phyloP scores from a whole-genome alignment of 1,140 invertebrate genomes.

The Sitodiplosis mosellana region DNA sequence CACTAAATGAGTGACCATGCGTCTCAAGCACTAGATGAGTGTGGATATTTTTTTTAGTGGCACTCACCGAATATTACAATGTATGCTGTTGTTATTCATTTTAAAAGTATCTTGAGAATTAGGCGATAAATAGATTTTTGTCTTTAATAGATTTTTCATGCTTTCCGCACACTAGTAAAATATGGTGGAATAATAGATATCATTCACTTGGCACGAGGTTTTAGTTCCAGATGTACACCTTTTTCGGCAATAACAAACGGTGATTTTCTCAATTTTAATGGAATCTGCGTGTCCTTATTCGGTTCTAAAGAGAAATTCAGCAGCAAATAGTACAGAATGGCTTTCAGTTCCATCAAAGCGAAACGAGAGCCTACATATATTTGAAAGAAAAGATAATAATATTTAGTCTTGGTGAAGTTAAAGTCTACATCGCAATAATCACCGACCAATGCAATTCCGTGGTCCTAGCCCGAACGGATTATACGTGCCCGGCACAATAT shows the following conservation, averaged over 20 bases:
- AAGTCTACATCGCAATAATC: no score
- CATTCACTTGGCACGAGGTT: background rate
- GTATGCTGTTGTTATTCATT: no score
- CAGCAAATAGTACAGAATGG: slow-evolving; percentile 22
- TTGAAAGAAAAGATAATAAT: background rate
- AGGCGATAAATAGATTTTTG: no score
- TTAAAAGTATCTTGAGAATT: no score
- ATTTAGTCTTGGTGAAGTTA: no score
- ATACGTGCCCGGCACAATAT: slow-evolving; percentile 14
- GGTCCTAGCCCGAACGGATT: slow-evolving; percentile 27
- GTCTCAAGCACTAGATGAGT: no score
- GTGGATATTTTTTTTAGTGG: no score
- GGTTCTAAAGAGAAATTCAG: slow-evolving; percentile 3
- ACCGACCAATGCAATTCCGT: slow-evolving; percentile 24
- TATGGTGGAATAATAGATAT: no score
- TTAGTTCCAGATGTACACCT: background rate
- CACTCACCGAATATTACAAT: no score
- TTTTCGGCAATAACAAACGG: slow-evolving; percentile 3
- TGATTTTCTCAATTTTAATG: slow-evolving; percentile 13
- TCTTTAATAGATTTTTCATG: no score
- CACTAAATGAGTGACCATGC: no score
- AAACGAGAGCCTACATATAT: slow-evolving; percentile 24
- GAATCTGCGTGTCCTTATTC: slow-evolving; percentile 4
- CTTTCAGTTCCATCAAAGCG: slow-evolving; percentile 36
- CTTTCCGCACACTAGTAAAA: no score